Evolutionary conservation across 2,113 vertebrate genomes (phyloP), one percentile per base, ranked within the genome.

Genomic region (Forbesichthys papilliferus): DNA sequence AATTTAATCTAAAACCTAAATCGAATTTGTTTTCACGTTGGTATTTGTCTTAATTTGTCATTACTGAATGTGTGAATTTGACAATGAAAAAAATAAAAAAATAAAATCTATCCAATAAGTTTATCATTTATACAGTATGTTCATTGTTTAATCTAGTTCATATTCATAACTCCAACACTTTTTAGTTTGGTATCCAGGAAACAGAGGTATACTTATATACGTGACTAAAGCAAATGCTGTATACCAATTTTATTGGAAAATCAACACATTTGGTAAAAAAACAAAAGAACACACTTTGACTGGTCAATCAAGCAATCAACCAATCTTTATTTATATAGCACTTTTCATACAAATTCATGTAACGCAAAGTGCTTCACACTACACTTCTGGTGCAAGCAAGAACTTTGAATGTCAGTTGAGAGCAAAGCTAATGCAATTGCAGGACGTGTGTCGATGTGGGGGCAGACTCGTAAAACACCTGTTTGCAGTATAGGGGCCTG

Each of bases 391-490:
- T 11, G 13, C 48, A 49, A 49, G 48, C 9, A 12, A 12, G 11
- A 74, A 68, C 68, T 71, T 64, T 14, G 64, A 77, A 76, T 73
- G 75, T 73, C 49, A 42, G 47, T 51, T 54, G 48, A 58, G 52
- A 61, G 10, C 36, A 18, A 71, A 61, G 66, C 16, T 4, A 18
- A 69, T 82, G 80, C 81, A 82, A 78, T 79, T 82, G 77, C 62
- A 77, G 79, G 76, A 68, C 65, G 57, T 74, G 70, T 81, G 78
- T 73, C 69, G 64, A 71, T 61, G 62, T 77, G 71, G 67, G 75
- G 77, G 77, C 61, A 66, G 73, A 66, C 79, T 89, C 83, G 64
- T 87, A 79, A 87, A 92, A 92, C 91, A 92, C 90, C 88, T 92
- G 90, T 93, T 90, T 88, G 80, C 74, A 87, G 84, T 68, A 74